These are phyloP conservation scores for Amphiprion ocellaris DNA, from an alignment of 2,113 vertebrate genomes.

Conservation along the genomic window DNA sequence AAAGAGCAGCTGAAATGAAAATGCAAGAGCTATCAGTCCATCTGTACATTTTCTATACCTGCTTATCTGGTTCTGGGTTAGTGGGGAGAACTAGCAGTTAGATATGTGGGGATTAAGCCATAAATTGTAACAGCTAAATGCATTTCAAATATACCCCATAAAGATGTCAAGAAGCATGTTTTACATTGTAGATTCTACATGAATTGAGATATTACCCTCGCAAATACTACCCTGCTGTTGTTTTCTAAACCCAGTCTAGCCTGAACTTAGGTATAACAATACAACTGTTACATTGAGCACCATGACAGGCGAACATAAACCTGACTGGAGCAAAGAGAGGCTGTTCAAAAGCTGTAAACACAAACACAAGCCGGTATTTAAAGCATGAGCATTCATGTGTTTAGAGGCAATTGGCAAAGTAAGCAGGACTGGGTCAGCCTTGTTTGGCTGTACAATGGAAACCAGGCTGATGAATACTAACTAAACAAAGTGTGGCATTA, in stretches of 20 bases:
- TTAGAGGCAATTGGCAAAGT: conserved; percentile 38
- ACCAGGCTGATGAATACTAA: conserved; percentile 22
- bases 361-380: conserved; percentile 53
- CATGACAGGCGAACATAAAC: conserved; percentile 24
- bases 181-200: too few relatives aligned
- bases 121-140: conserved; percentile 12
- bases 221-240: not conserved
- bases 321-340: conserved; percentile 9
- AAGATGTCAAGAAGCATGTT: not conserved
- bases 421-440: conserved; percentile 5
- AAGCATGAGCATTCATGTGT: conserved; percentile 41
- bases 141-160: not conserved
- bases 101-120: not conserved
- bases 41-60: conserved; percentile 19
- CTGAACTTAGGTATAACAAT: conserved; percentile 8
- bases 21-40: conserved; percentile 16
- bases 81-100: not conserved
- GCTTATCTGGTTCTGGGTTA: not conserved
- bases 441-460: conserved; percentile 29
- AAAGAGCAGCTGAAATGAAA: conserved; percentile 14
- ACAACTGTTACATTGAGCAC: conserved; percentile 8
- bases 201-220: not conserved
- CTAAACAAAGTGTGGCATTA: conserved; percentile 24
- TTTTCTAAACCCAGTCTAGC: not conserved
- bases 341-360: conserved; percentile 31